Evolutionary conservation across 1,140 invertebrate genomes (phyloP), one percentile per base, ranked within the genome.

Genomic region (Asbolus verrucosus): DNA sequence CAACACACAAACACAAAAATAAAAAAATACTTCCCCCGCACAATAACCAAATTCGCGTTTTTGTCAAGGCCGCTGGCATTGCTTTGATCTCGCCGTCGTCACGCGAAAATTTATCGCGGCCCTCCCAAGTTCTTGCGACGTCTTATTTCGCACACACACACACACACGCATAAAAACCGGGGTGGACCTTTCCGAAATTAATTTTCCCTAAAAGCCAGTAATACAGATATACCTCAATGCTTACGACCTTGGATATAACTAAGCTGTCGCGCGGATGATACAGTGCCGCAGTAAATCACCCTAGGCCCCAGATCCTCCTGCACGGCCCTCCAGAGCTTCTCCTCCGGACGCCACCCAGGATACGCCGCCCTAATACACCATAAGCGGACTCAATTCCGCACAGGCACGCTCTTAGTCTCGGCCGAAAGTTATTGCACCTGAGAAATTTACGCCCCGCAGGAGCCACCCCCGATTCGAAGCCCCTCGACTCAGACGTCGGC

Each of bases 211-310:
- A 63, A 62, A 69, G 38, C 39, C 61, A 38, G 54, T 36, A 46
- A 24, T 39, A 24, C 31, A 46, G 38, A 27, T 62, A 39, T 69
- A 62, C 36, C 30, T 69, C 43, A 54, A 54, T 54, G 46, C 46
- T 27, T 43, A 15, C 54, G 43, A 21, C 54, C 38, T 69, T 41
- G 54, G 33, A 54, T 54, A 69, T 39, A 69, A 61, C 54, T 30
- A 61, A 36, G 36, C 50, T 69, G 67, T 69, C 59, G 33, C 41
- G 59, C 31, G 38, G 54, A 63, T 69, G 67, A 69, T 60, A 62
- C 54, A 69, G 14, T 59, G 33, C 19, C 27, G 67, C 38, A 21
- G 31, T 69, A 69, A 69, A 69, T 69, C 67, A 69, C 60, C 38
- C 46, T 69, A 62, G 39, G 39, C 21, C 50, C 39, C 50, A 43